phyloP scores from a whole-genome alignment of 2,113 vertebrate genomes.

The Equus quagga region DNA sequence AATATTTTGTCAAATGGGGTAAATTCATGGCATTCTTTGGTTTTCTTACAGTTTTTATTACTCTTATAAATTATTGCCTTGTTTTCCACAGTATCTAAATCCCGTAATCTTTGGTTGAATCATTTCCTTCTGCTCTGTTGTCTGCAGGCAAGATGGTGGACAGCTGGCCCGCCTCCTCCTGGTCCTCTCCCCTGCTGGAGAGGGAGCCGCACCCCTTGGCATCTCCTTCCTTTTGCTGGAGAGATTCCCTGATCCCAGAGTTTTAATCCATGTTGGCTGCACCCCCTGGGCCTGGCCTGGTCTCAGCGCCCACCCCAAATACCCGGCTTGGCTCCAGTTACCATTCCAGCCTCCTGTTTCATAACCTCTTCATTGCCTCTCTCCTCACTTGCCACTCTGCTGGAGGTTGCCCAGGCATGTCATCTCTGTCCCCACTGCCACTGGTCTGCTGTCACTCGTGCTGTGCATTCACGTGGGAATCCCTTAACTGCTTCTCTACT shows the following conservation, averaged over 20 bases:
- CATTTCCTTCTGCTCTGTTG: neutral
- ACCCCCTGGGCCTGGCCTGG: neutral
- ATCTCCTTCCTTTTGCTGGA: neutral
- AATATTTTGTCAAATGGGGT: neutral
- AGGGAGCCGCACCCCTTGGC: neutral
- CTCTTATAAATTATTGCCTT: neutral
- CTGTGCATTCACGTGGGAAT: too few species aligned
- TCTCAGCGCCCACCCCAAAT: fast-evolving
- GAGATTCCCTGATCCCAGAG: neutral
- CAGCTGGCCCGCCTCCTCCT: neutral
- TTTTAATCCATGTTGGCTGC: fast-evolving
- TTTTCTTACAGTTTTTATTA: neutral
- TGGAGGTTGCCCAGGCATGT: fast-evolving
- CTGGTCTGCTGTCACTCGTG: fast-evolving
- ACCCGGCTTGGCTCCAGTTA: neutral
- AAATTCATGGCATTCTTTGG: neutral
- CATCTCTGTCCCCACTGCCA: fast-evolving
- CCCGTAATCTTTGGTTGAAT: neutral
- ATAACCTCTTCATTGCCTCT: fast-evolving
- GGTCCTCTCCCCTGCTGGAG: neutral
- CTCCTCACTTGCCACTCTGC: too few species aligned
- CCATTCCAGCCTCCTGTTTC: too few species aligned
- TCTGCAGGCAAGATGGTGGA: neutral
- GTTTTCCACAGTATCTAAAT: neutral
- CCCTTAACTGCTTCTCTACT: neutral